These are phyloP conservation scores for Cyclopterus lumpus DNA, from an alignment of 2,797 vertebrate species.

Conservation along the genomic window DNA sequence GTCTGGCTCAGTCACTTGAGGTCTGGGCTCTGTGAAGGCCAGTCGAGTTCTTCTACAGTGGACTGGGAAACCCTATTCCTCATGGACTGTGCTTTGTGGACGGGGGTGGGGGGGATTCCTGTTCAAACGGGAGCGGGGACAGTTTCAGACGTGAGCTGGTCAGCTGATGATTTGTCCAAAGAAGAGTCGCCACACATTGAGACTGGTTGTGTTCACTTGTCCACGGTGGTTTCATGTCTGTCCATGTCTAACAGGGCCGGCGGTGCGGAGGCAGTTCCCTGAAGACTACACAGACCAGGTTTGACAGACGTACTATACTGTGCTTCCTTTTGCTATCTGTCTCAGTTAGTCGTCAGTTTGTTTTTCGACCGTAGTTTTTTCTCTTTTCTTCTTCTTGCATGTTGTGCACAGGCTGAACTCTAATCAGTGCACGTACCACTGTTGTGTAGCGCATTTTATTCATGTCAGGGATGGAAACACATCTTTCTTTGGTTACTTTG, in stretches of 20 bases:
- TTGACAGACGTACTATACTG: slow-evolving; percentile 81
- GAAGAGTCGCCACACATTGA: no score
- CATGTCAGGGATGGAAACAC: background rate
- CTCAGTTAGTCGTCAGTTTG: background rate
- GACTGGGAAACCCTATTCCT: no score
- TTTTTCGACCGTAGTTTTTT: background rate
- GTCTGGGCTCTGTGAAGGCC: no score
- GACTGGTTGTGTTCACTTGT: slow-evolving; percentile 84
- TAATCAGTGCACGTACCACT: background rate
- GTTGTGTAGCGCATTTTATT: background rate
- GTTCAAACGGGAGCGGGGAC: no score
- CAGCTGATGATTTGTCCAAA: no score
- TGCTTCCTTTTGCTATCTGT: background rate
- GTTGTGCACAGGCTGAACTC: background rate
- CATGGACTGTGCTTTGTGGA: no score
- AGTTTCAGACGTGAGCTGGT: no score
- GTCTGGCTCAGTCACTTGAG: no score
- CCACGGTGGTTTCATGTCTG: slow-evolving; percentile 77
- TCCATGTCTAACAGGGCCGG: slow-evolving; percentile 92
- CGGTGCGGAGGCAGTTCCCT: slow-evolving; percentile 93
- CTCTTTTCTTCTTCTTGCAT: background rate
- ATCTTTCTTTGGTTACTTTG: background rate
- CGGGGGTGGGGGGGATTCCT: no score
- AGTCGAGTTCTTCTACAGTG: no score
- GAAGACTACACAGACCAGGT: slow-evolving; percentile 97